Evolutionary conservation across 2,113 vertebrate species (phyloP).

Genomic region (Neogobius melanostomus): DNA sequence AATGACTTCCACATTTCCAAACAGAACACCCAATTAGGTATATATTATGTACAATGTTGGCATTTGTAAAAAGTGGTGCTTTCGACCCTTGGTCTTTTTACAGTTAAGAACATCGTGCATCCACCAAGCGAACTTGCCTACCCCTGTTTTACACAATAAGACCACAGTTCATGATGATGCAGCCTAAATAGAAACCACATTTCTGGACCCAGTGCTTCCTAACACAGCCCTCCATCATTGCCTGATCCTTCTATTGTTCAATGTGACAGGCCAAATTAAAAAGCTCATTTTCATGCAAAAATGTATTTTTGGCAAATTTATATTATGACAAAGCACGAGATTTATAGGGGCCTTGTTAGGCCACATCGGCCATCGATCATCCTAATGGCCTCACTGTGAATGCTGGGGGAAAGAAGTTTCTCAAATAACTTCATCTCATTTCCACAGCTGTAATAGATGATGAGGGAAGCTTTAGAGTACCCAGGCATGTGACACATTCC

Average conservation of each 20-base stretch:
- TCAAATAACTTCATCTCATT: constrained; percentile 28
- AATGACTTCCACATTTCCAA: too few species aligned
- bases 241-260: constrained; percentile 3
- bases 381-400: not conserved
- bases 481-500: constrained; percentile 4
- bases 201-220: not conserved
- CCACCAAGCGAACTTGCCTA: too few species aligned
- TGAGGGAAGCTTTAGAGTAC: constrained; percentile 9
- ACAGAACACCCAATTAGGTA: too few species aligned
- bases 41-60: too few species aligned
- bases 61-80: too few species aligned
- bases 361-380: not conserved
- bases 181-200: not conserved
- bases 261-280: constrained; percentile 9
- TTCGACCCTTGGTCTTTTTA: too few species aligned
- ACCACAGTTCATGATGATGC: too few species aligned
- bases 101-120: too few species aligned
- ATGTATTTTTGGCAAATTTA: constrained; percentile 11
- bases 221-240: not conserved
- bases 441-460: constrained; percentile 19
- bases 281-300: constrained; percentile 8
- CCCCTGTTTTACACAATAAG: too few species aligned
- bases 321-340: constrained; percentile 5
- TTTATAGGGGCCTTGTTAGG: not conserved
- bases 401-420: constrained; percentile 13